Base-by-base conservation (phyloP, 2,113 vertebrate species). In the Anseranas semipalmata region DNA sequence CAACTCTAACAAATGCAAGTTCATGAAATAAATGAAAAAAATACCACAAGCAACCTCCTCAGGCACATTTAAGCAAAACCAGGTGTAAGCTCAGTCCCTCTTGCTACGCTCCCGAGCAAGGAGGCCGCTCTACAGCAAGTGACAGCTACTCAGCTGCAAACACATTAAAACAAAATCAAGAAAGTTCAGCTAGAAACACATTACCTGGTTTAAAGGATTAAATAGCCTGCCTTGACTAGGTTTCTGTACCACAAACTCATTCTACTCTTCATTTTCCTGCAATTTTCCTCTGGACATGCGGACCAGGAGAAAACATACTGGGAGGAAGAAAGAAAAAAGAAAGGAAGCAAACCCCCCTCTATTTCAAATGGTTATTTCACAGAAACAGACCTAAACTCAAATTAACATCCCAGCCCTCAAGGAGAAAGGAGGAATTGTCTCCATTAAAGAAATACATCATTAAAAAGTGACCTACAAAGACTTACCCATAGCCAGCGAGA, bases 401-500 rank as follows among this genome's bases (percentile, higher is more conserved):
- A 92, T 76, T 90, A 95, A 93, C 66, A 96, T 81, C 88, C 79
- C 43, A 39, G 46, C 74, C 85, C 68, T 88, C 43, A 80, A 52
- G 78, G 81, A 93, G 56, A 91, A 86, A 96, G 89, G 58, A 62
- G 65, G 90, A 97, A 94, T 94, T 80, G 52, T 87, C 93, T 90
- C 76, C 78, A 80, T 83, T 86, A 81, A 95, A 95, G 83, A 90
- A 90, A 93, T 90, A 93, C 76, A 91, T 76, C 90, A 96, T 95
- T 96, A 93, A 95, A 97, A 96, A 97, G 91, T 94, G 93, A 96
- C 94, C 97, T 93, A 94, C 91, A 96, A 94, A 97, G 88, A 85
- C 91, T 94, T 73, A 90, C 74, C 92, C 89, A 79, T 62, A 82
- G 78, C 66, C 88, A 88, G 82, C 17, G 86, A 79, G 88, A 89